A percentile compares a stretch with the other conserved stretches of the same genome.
Evolutionary conservation across 1,140 invertebrate species (phyloP).

Genomic region (Drosophila insularis): DNA sequence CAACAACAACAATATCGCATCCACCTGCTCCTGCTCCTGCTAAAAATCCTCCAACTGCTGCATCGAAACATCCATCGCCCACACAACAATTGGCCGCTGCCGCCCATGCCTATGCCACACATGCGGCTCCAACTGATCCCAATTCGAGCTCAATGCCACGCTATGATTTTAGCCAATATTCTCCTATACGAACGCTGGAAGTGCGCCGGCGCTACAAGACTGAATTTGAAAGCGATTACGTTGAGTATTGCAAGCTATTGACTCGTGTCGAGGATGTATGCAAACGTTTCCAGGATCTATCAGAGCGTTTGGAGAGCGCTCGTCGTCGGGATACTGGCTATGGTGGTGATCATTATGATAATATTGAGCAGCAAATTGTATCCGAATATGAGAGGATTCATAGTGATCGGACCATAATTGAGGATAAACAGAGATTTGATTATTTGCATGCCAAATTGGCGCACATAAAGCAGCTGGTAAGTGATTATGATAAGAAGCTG

Average conservation of each 20-base stretch:
- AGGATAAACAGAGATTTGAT: slow-evolving; percentile 89
- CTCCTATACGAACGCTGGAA: slow-evolving; percentile 88
- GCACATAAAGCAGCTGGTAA: slow-evolving; percentile 93
- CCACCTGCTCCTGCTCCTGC: slow-evolving; percentile 13
- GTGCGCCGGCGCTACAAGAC: slow-evolving; percentile 93
- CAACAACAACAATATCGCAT: slow-evolving; percentile 7
- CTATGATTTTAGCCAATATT: slow-evolving; percentile 88
- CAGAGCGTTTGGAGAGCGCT: slow-evolving; percentile 63
- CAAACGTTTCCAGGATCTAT: slow-evolving; percentile 88
- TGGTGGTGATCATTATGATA: slow-evolving; percentile 60
- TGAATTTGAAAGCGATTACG: slow-evolving; percentile 93
- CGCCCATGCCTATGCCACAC: slow-evolving; percentile 65
- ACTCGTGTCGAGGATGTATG: slow-evolving; percentile 89
- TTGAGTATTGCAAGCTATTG: slow-evolving; percentile 91
- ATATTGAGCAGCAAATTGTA: slow-evolving; percentile 89
- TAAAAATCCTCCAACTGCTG: neutral
- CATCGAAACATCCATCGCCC: slow-evolving; percentile 70
- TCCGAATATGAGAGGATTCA: slow-evolving; percentile 91
- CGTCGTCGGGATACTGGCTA: slow-evolving; percentile 51
- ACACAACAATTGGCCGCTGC: slow-evolving; percentile 73
- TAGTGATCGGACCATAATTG: slow-evolving; percentile 87
- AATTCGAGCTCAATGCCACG: slow-evolving; percentile 53
- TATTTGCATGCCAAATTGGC: slow-evolving; percentile 95
- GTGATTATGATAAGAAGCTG: slow-evolving; percentile 88
- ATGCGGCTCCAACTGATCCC: slow-evolving; percentile 32